Conservation (phyloP, 1,140 invertebrate genomes). For the Ephestia elutella region DNA sequence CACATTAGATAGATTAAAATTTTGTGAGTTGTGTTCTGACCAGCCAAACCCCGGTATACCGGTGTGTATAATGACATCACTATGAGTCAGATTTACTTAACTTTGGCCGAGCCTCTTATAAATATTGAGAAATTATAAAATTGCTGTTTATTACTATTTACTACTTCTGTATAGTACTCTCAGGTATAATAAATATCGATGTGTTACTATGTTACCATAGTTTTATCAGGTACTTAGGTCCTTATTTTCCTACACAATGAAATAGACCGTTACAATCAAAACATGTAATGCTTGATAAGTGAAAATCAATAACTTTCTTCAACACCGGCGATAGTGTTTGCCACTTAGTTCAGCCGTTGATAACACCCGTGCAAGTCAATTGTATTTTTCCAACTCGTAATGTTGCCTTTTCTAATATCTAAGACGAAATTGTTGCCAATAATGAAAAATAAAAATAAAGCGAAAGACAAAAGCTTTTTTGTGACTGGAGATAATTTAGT, state of each 20-base stretch:
- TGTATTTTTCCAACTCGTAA: slow-evolving; percentile 9
- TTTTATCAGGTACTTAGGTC: neutral
- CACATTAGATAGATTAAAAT: too few species aligned
- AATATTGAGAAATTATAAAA: too few species aligned
- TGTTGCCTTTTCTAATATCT: slow-evolving; percentile 55
- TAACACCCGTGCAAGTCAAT: neutral
- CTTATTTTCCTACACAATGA: neutral
- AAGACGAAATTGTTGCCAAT: slow-evolving; percentile 53
- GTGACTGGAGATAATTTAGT: slow-evolving; percentile 34
- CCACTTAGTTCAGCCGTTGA: neutral
- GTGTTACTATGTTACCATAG: too few species aligned
- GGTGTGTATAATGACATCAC: too few species aligned
- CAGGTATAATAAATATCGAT: too few species aligned
- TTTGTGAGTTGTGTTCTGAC: too few species aligned
- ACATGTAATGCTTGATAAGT: slow-evolving; percentile 1
- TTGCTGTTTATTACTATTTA: too few species aligned
- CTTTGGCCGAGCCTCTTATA: too few species aligned
- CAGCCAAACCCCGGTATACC: too few species aligned
- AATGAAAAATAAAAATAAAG: slow-evolving; percentile 36
- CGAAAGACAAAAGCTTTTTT: slow-evolving; percentile 31
- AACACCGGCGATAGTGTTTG: neutral
- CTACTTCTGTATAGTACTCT: too few species aligned
- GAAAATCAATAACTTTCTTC: slow-evolving; percentile 1
- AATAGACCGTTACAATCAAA: slow-evolving; percentile 5
- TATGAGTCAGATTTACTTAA: too few species aligned